Percentiles rank a stretch among this genome's conserved stretches.
These are phyloP conservation scores for Zaprionus capensis DNA, from an alignment of 1,140 invertebrate genomes.

Conservation along the genomic window DNA sequence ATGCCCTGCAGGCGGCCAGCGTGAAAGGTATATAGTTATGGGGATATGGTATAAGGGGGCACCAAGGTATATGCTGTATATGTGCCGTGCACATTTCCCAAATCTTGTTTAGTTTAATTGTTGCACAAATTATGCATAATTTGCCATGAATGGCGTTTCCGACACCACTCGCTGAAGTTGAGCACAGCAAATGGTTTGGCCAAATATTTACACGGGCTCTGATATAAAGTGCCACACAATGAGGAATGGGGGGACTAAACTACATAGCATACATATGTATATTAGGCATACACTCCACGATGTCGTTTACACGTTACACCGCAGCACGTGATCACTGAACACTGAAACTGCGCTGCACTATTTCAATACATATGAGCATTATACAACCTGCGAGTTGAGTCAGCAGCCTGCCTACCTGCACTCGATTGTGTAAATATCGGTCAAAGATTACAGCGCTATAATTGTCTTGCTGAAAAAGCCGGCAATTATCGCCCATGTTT, in stretches of 20 bases:
- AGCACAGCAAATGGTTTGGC: constrained; percentile 31
- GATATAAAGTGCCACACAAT: constrained; percentile 4
- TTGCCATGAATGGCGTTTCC: constrained; percentile 65
- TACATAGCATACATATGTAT: background rate
- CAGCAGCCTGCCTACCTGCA: background rate
- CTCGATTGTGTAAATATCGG: constrained; percentile 39
- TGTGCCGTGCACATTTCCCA: background rate
- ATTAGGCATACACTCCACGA: background rate
- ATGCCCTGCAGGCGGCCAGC: constrained; percentile 59
- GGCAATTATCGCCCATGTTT: constrained; percentile 36
- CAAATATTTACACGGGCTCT: constrained; percentile 53
- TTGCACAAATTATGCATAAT: constrained; percentile 71
- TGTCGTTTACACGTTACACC: background rate
- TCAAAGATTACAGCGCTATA: constrained; percentile 49
- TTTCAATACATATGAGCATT: constrained; percentile 7
- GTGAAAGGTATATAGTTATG: constrained; percentile 59
- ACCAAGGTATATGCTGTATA: background rate
- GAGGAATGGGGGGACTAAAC: background rate
- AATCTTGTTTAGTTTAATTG: constrained; percentile 64
- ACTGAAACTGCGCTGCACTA: background rate
- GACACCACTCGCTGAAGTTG: constrained; percentile 41
- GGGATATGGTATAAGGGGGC: background rate
- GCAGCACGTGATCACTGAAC: background rate
- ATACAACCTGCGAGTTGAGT: constrained; percentile 22
- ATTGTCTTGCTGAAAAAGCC: constrained; percentile 34